Evolutionary conservation across 2,113 vertebrate species (phyloP), one percentile per base, ranked within the genome.

Genomic region (Misgurnus mizolepis): DNA sequence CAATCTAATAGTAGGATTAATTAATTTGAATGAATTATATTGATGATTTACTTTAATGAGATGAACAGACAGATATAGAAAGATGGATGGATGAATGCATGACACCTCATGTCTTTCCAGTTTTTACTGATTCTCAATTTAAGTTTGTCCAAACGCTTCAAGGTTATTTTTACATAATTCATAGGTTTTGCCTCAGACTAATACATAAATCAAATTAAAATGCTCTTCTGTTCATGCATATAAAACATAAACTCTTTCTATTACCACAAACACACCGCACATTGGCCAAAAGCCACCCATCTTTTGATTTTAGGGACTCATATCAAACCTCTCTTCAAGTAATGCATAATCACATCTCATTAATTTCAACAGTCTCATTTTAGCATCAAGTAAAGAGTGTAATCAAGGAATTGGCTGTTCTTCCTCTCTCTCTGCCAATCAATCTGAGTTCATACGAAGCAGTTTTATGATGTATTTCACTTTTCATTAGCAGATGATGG

Each of bases 401-500:
- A 67, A 81, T 81, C 80, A 81, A 76, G 72, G 58, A 62, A 49
- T 76, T 76, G 72, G 72, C 72, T 76, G 41, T 68, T 67, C 53
- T 69, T 56, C 62, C 62, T 49, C 39, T 53, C 39, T 53, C 27
- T 34, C 27, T 34, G 50, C 50, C 18, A 67, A 74, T 80, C 49
- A 81, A 60, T 27, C 69, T 39, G 49, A 17, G 10, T 74, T 74
- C 47, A 60, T 18, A 18, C 62, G n/a, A 53, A 50, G 5, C 27
- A 27, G n/a, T 62, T 67, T 81, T 76, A n/a, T 69, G 41, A 69
- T 58, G 22, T 55, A 50, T 43, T 67, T 81, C 47, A 67, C 53
- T 39, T 49, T 41, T 49, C 78, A 72, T 83, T 12, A 40, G 49
- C 58, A 82, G 80, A 89, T 22, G 14, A 95, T 95, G 94, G 94